phyloP scores from a whole-genome alignment of 2,113 vertebrate genomes.

The Anhinga rufa region DNA sequence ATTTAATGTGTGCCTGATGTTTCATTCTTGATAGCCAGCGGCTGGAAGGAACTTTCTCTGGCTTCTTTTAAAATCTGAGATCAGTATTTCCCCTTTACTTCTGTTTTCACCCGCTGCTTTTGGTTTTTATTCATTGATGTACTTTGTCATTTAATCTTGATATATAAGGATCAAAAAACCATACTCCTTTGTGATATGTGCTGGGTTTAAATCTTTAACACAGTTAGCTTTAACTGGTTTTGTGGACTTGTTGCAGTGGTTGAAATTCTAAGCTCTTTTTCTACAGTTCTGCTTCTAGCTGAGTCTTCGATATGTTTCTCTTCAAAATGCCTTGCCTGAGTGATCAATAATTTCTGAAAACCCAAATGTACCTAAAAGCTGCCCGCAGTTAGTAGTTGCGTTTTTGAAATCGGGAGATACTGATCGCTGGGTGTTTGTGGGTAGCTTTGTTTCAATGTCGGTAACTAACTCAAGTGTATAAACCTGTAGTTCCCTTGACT shows the following conservation, averaged over 20 bases:
- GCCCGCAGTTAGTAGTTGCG: not conserved
- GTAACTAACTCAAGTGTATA: not conserved
- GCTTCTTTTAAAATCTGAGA: conserved; percentile 38
- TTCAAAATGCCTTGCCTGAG: not conserved
- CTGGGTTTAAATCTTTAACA: not conserved
- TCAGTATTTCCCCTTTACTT: not conserved
- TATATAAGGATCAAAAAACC: not conserved
- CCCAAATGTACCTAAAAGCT: not conserved
- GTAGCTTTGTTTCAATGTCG: not conserved
- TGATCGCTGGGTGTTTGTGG: not conserved
- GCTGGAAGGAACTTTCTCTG: conserved; percentile 17
- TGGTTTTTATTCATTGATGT: not conserved
- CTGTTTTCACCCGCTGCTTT: not conserved
- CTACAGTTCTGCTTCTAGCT: not conserved
- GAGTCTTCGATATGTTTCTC: fast-evolving
- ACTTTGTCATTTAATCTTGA: not conserved
- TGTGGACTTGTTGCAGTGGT: not conserved
- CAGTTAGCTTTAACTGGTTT: not conserved
- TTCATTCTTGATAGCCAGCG: not conserved
- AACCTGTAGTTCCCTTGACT: not conserved
- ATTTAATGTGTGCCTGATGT: conserved; percentile 29
- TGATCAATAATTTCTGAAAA: not conserved
- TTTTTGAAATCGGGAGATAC: not conserved
- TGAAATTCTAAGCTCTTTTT: not conserved
- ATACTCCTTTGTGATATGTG: not conserved